Base-by-base conservation (phyloP, 1,140 invertebrate genomes). In the Drosophila littoralis region DNA sequence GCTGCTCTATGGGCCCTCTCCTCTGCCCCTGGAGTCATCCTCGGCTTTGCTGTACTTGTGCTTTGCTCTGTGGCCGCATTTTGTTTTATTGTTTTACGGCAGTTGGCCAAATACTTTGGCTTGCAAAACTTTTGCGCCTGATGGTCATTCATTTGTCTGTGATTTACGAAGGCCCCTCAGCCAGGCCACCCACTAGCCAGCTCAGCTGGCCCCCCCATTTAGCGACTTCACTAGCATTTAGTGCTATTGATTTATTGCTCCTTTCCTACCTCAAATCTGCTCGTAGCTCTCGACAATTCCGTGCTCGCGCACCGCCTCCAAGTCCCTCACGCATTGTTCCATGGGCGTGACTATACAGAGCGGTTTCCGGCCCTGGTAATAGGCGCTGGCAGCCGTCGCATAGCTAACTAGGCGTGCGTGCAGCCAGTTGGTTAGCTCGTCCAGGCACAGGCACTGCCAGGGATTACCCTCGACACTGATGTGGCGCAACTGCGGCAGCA, bases 91-190 rank as follows among this genome's bases (percentile, higher is more conserved):
- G 84, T 80, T 88, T 89, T 83, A 88, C 83, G 84, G 83, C 83
- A 88, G 83, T 88, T 86, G 83, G 79, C 76, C 83, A 69, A 86
- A 86, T 88, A 88, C 83, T 86, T 86, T 88, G 72, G 82, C 72
- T 74, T 51, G 69, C 63, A 72, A 88, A 86, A 86, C 61, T 80
- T 86, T 86, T 74, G 65, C 79, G 46, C 75, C 83, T 79, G 79
- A 88, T 88, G 83, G 83, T 89, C 84, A 86, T 86, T 81, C 83
- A 88, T 83, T 86, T 83, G 83, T 88, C 84, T 74, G 80, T 89
- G 84, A 88, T 88, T 88, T 88, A 88, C 82, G 82, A 70, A 70
- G 58, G 50, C 50, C 36, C 10, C 32, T 35, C 33, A 22, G 36
- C 32, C 17, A 48, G 55, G 12, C 32, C 45, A 60, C 28, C 40